These are phyloP conservation scores for Tricholauxania praeusta DNA, from an alignment of 2,888 invertebrate species.

Conservation along the genomic window DNA sequence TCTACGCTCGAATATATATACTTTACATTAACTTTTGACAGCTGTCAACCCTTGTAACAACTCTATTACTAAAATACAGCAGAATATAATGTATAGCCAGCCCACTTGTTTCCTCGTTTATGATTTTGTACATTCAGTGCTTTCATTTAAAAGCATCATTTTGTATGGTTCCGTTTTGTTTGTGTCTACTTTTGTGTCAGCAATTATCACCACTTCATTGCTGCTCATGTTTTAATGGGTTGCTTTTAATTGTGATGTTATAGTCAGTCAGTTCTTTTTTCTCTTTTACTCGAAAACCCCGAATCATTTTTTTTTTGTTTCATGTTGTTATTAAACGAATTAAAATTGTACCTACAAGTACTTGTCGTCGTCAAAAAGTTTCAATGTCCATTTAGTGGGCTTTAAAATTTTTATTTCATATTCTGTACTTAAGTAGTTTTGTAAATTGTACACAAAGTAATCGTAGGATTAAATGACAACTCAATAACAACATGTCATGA, in stretches of 20 bases:
- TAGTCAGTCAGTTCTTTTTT: neutral
- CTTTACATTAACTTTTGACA: slow-evolving; percentile 20
- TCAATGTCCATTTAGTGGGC: slow-evolving; percentile 7
- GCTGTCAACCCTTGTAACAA: slow-evolving; percentile 30
- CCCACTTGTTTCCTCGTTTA: no score
- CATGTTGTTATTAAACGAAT: slow-evolving; percentile 5
- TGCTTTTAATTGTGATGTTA: neutral
- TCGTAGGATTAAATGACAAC: neutral
- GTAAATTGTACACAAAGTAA: neutral
- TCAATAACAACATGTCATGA: neutral
- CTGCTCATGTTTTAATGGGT: neutral
- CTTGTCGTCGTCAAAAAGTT: slow-evolving; percentile 4
- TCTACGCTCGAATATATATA: neutral
- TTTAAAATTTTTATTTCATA: neutral
- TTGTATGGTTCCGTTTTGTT: slow-evolving; percentile 4
- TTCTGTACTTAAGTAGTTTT: neutral
- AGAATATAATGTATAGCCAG: neutral
- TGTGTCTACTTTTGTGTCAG: neutral
- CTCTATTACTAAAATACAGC: slow-evolving; percentile 2
- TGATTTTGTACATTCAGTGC: neutral
- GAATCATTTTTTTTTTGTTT: neutral
- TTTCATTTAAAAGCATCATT: no score
- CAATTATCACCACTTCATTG: slow-evolving; percentile 18
- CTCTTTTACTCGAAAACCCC: neutral
- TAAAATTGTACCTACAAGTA: neutral